These are phyloP conservation scores for Progne subis DNA, from an alignment of 2,113 vertebrate genomes.

Conservation along the genomic window DNA sequence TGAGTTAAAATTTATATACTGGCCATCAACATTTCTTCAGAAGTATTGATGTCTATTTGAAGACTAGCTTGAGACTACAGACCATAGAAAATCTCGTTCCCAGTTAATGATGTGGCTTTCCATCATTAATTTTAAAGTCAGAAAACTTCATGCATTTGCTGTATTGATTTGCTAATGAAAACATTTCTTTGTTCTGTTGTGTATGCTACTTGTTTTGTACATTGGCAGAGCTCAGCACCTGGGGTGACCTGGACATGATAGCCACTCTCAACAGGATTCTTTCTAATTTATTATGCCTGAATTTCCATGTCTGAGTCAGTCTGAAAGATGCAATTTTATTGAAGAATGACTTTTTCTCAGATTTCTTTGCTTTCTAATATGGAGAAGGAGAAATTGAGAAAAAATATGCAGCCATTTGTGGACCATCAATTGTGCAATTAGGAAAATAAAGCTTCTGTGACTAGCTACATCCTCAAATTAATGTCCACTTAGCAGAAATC, in stretches of 20 bases:
- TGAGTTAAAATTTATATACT: not conserved
- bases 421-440: not conserved
- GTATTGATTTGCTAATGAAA: conserved; percentile 20
- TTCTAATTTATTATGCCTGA: not conserved
- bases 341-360: not conserved
- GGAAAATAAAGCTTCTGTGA: not conserved
- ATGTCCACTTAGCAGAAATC: not conserved
- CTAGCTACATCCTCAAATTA: not conserved
- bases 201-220: not conserved
- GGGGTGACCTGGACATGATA: not conserved
- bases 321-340: not conserved
- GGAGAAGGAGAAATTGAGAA: not conserved
- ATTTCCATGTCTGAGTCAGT: not conserved
- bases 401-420: not conserved
- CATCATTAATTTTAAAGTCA: conserved; percentile 11
- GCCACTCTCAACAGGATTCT: not conserved
- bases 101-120: not conserved
- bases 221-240: not conserved
- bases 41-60: not conserved
- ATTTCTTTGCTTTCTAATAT: not conserved
- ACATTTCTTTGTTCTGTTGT: not conserved
- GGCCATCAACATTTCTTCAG: not conserved
- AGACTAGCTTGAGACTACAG: not conserved
- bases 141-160: not conserved
- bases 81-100: not conserved